Conservation (phyloP, 1,140 invertebrate species). For the Apis mellifera region Amel_HAv3.1 CM009941.2:2232501-2233000, state of each 20-base stretch:
- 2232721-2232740: not conserved
- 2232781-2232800: slow-evolving; percentile 85
- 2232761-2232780: slow-evolving; percentile 82
- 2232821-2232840: slow-evolving; percentile 82
- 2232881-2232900: slow-evolving; percentile 82
- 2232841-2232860: slow-evolving; percentile 80
- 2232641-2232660: too few relatives aligned
- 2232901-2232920: slow-evolving; percentile 84
- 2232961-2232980: slow-evolving; percentile 75
- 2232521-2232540: too few relatives aligned
- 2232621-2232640: too few relatives aligned
- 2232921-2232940: slow-evolving; percentile 78
- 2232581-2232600: too few relatives aligned
- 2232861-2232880: slow-evolving; percentile 81
- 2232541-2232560: too few relatives aligned
- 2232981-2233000: slow-evolving; percentile 81
- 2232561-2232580: too few relatives aligned
- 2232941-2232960: slow-evolving; percentile 83
- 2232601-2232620: too few relatives aligned
- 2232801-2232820: slow-evolving; percentile 82
- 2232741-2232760: slow-evolving; percentile 66
- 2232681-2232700: too few relatives aligned
- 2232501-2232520: too few relatives aligned
- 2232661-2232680: too few relatives aligned
- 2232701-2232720: too few relatives aligned